phyloP scores from a whole-genome alignment of 1,140 invertebrate genomes.

The Drosophila pallidifrons region DNA sequence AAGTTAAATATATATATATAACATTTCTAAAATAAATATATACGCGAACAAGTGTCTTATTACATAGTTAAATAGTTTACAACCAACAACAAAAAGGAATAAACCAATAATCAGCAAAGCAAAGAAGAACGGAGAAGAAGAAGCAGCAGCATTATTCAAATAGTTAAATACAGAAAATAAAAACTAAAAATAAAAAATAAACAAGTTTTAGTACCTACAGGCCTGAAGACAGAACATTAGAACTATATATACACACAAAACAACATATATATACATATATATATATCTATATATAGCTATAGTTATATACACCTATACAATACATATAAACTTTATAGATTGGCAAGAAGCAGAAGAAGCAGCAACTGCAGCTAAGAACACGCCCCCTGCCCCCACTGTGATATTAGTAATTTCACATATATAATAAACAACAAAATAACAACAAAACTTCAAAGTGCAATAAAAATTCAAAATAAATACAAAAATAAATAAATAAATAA shows the following conservation, averaged over 20 bases:
- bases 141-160: conserved; percentile 62
- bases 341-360: conserved; percentile 26
- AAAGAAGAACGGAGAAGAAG: conserved; percentile 23
- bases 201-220: conserved; percentile 81
- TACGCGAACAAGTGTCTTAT: conserved; percentile 82
- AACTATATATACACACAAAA: conserved; percentile 63
- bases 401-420: conserved; percentile 79
- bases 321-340: conserved; percentile 36
- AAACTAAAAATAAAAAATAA: conserved; percentile 44
- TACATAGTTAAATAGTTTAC: conserved; percentile 58
- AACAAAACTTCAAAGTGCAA: conserved; percentile 67
- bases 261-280: conserved; percentile 53
- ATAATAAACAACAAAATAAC: conserved; percentile 43
- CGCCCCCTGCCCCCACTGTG: conserved; percentile 63
- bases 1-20: conserved; percentile 17
- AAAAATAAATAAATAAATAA: conserved; percentile 35
- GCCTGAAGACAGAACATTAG: conserved; percentile 75
- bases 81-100: conserved; percentile 35
- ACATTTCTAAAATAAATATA: conserved; percentile 61
- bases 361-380: conserved; percentile 21
- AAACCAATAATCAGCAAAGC: conserved; percentile 35
- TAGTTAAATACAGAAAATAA: conserved; percentile 40
- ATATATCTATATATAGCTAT: conserved; percentile 53
- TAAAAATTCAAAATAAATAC: conserved; percentile 38
- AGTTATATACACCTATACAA: conserved; percentile 53